Evolutionary conservation across 2,797 vertebrate species (phyloP), one percentile per base, ranked within the genome.

Genomic region (Yasuhikotakia modesta): DNA sequence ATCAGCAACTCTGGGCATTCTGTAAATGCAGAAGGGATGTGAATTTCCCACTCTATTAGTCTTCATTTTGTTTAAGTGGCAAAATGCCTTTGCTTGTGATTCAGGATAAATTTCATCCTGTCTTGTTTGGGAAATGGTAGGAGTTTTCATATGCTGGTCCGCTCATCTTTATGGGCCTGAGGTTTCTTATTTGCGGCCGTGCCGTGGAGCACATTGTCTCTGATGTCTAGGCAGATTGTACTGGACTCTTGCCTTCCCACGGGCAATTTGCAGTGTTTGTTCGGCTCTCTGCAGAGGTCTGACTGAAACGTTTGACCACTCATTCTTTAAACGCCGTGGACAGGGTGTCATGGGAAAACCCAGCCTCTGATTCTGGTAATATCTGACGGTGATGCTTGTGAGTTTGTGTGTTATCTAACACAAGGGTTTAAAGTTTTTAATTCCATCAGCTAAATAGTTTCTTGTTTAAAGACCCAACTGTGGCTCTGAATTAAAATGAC

Each of bases 1-100:
- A 78, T 78, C 76, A 71, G 76, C 60, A 66, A 61, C n/a, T 2
- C 60, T 55, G 24, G 60, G 76, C 48, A 77, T 78, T 71, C 60
- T 53, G 24, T 72, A 72, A 78, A 71, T 78, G 69, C 66, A 27
- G 30, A 45, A 24, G 58, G 58, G 58, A 78, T 78, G 67, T 4
- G 45, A 71, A 72, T 5, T 65, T 60, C 45, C 48, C 45, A 50
- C 60, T 57, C 50, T 72, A 78, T 65, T 78, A 78, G 76, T 78
- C 76, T 78, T 78, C 68, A 72, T 78, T 78, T 65, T 1, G 2
- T 45, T 72, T 66, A 72, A 71, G 69, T 66, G 50, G 60, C 5
- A 65, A 71, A 78, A 70, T 55, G 58, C 48, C 69, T 32, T 57
- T 55, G 12, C 19, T 13, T 35, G 60, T 72, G 35, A 48, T 50